Base-by-base conservation (phyloP, 1,140 invertebrate species). In the Drosophila bifasciata region DNA sequence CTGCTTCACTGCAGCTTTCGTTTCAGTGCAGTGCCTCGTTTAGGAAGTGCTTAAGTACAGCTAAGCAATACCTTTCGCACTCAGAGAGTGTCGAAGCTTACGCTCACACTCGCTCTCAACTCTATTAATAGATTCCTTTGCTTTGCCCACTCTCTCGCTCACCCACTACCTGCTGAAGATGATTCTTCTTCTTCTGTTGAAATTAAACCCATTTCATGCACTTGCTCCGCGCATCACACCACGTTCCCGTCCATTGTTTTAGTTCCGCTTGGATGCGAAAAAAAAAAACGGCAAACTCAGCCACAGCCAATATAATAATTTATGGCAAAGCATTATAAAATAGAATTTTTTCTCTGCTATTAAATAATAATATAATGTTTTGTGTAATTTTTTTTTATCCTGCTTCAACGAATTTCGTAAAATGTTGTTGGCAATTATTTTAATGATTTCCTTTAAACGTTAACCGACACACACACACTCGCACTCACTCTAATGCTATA, bases 381-480 rank as follows among this genome's bases (percentile, higher is more conserved):
- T 55, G n/a, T 74, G 40, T 75, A 68, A 74, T 79, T 62, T 75
- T 83, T 84, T 73, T 36, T 11, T 13, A 3, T 11, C 75, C 79
- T 69, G 80, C 83, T 70, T 70, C 68, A 89, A 83, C 79, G 63
- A 79, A 88, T 79, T 72, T 71, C 76, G 79, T 89, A 84, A 88
- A 89, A 89, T 88, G 72, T 71, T 58, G 83, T 46, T 68, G 28
- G 83, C 78, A 88, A 88, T 88, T 88, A 88, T 89, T 88, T 89
- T 88, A 88, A 88, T 79, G 83, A 84, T 88, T 88, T 88, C 83
- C 83, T 89, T 88, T 84, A 88, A 88, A 89, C 85, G 83, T 67
- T 80, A 76, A 56, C 58, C 72, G 44, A 55, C 46, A 50, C 58
- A 25, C 28, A 51, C 48, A 39, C 43, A 23, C 51, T 23, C 36